Conservation (phyloP, 2,113 vertebrate genomes). For the Lepidothrix coronata region DNA sequence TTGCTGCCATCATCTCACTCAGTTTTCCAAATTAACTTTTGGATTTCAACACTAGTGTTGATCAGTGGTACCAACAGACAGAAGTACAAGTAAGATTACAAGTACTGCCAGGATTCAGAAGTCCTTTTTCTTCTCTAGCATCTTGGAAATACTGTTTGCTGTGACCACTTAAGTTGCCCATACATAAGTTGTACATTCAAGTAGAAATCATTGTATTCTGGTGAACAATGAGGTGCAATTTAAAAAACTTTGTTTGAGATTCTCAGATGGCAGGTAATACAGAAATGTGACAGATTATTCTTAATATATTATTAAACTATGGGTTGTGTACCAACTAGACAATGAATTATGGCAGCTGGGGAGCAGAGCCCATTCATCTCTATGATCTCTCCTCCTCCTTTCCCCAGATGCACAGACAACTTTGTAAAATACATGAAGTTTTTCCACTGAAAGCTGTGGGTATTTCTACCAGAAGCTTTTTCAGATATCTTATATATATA, state of each 20-base stretch:
- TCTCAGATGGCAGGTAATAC: not conserved
- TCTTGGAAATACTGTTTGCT: not conserved
- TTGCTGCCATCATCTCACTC: not conserved
- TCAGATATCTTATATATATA: not conserved
- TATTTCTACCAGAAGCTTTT: not conserved
- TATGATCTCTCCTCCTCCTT: not conserved
- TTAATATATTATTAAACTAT: not conserved
- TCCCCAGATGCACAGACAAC: not conserved
- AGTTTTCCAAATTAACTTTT: not conserved
- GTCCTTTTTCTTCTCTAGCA: not conserved
- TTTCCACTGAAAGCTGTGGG: not conserved
- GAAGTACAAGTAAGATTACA: not conserved
- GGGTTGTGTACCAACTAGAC: not conserved
- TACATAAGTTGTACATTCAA: not conserved
- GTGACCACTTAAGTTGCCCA: not conserved
- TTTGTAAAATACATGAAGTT: not conserved
- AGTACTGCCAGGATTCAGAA: not conserved
- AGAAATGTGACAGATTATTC: not conserved
- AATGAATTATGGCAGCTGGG: not conserved
- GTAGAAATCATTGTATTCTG: not conserved
- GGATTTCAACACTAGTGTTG: not conserved
- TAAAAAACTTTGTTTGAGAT: not conserved
- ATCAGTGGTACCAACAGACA: not conserved
- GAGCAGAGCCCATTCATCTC: not conserved
- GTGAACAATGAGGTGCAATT: not conserved